Base-by-base conservation (phyloP, 2,888 invertebrate genomes). In the Horisme vitalbata region DNA sequence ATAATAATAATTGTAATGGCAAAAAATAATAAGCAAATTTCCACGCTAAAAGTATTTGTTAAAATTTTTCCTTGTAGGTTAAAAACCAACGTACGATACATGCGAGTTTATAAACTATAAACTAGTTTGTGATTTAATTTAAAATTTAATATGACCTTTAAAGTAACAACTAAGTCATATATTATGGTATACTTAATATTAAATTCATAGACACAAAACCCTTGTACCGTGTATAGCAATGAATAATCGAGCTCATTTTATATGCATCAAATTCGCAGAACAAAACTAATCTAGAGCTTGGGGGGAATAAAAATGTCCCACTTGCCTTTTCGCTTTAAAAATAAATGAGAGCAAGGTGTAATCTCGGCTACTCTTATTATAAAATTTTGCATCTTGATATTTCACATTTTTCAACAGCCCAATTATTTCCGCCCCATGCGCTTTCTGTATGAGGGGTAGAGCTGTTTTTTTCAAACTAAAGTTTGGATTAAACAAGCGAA, bases 181-280 rank as follows among this genome's bases (percentile, higher is more conserved):
- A n/a, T n/a, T n/a, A n/a, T n/a, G n/a, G n/a, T n/a, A n/a, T n/a
- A n/a, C n/a, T n/a, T n/a, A n/a, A n/a, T 18, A 78, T 77, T 55
- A 68, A 71, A 86, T 83, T 84, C 78, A 86, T 82, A 63, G 54
- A 62, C 54, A 44, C n/a, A n/a, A n/a, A n/a, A n/a, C n/a, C n/a
- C n/a, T n/a, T n/a, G n/a, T n/a, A n/a, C n/a, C n/a, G n/a, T n/a
- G n/a, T n/a, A n/a, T n/a, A n/a, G n/a, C n/a, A n/a, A n/a, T 81
- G 84, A 86, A 83, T 85, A 83, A 88, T 85, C 78, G 83, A 78
- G 75, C 81, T 88, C 87, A 87, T 89, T 87, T 72, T 80, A 79
- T 83, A 89, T 89, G 88, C 88, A 88, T 88, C 88, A 88, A 86
- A 87, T 82, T 83, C 80, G 75, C 79, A 81, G 81, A 86, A 89